phyloP scores from a whole-genome alignment of 2,113 vertebrate genomes.

The Colossoma macropomum region DNA sequence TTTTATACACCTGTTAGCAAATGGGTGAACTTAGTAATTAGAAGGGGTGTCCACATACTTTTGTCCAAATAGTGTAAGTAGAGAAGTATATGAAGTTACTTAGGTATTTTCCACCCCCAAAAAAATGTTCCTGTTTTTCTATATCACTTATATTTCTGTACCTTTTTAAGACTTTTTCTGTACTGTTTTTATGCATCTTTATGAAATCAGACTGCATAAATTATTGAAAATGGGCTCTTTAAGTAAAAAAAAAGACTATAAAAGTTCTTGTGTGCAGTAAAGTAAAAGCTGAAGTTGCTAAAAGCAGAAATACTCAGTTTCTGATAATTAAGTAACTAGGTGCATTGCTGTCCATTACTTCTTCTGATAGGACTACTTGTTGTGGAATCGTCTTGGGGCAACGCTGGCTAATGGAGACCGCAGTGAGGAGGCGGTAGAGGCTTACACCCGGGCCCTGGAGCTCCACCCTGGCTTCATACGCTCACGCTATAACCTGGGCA shows the following conservation, averaged over 20 bases:
- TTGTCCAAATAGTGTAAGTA: no score
- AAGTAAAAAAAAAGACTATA: neutral
- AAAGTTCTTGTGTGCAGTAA: no score
- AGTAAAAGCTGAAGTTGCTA: neutral
- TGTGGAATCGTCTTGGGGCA: constrained; percentile 97
- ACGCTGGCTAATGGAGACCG: constrained; percentile 96
- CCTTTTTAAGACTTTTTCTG: neutral
- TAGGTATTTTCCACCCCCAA: neutral
- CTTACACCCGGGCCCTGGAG: constrained; percentile 91
- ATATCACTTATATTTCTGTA: neutral
- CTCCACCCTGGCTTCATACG: constrained; percentile 97
- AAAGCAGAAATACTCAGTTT: neutral
- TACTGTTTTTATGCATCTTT: neutral
- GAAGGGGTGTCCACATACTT: no score
- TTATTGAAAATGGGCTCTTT: neutral
- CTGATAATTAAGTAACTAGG: neutral
- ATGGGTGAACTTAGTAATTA: no score
- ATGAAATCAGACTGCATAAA: neutral
- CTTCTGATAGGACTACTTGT: constrained; percentile 87
- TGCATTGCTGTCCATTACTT: neutral
- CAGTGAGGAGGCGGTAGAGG: constrained; percentile 95
- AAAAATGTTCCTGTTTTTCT: neutral
- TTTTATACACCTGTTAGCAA: no score
- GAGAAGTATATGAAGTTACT: no score
- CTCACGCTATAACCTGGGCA: constrained; percentile 96